Evolutionary conservation across 1,140 invertebrate genomes (phyloP), one percentile per base, ranked within the genome.

Genomic region (Eubasilissa regina): DNA sequence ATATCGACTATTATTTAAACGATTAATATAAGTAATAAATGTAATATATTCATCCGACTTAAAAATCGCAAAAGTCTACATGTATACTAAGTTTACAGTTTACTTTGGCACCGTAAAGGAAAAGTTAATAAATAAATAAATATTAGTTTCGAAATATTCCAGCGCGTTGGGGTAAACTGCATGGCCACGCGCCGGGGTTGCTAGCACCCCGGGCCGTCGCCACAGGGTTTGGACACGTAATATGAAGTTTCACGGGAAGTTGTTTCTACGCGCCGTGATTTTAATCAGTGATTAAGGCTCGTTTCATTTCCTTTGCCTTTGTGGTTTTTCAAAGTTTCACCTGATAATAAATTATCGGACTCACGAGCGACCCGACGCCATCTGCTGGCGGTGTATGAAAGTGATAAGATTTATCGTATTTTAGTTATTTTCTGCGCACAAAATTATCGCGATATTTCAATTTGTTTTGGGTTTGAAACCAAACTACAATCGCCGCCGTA

Each of bases 291-390:
- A 81, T 81, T 78, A 81, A 78, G 56, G 48, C 75, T 70, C 72
- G 76, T 77, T 81, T 81, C 80, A 81, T 81, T 81, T 81, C 77
- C 80, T 75, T 77, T 64, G 77, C 80, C 77, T 76, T 81, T 81
- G 80, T 68, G 80, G 80, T 81, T 81, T 81, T 81, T 77, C 79
- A 80, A 81, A 81, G 64, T 81, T 81, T 77, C 35, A 73, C 77
- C 66, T 72, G 73, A 79, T 79, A 79, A 81, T 81, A 81, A 81
- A 81, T 78, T 79, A 79, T 70, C 66, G 66, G 66, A 70, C 66
- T 70, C 44, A 15, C 43, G 62, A 47, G 19, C 17, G 45, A 70
- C 21, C 45, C 13, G 21, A 47, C 66, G 66, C 44, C 66, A 70
- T 70, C 66, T 70, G 66, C 13, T 25, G 66, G 66, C 64, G 13